A percentile compares a stretch with the other conserved stretches of the same genome.
These are phyloP conservation scores for Apomyelois bistriatella DNA, from an alignment of 2,888 invertebrate genomes.

Conservation along the genomic window DNA sequence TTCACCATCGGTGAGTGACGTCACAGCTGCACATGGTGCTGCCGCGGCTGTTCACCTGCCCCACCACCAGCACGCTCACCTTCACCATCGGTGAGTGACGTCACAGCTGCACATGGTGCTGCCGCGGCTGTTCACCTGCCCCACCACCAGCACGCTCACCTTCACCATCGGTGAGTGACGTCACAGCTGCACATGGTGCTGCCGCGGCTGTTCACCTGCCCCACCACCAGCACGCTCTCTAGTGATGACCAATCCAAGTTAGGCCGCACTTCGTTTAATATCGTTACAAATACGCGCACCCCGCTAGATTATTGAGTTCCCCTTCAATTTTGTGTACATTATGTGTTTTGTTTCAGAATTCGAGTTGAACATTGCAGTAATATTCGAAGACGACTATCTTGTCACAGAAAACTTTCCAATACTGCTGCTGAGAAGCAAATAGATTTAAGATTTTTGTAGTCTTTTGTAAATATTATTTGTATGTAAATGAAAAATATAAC, in stretches of 20 bases:
- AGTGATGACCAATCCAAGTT: too few species aligned
- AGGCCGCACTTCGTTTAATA: too few species aligned
- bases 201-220: constrained; percentile 83
- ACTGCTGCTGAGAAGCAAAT: constrained; percentile 53
- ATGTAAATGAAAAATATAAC: neutral
- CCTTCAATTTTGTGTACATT: too few species aligned
- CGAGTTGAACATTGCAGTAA: constrained; percentile 94
- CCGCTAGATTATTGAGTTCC: too few species aligned
- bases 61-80: constrained; percentile 91
- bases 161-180: too few species aligned
- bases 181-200: too few species aligned
- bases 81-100: too few species aligned
- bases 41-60: constrained; percentile 83
- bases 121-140: constrained; percentile 83
- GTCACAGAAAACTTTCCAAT: constrained; percentile 97
- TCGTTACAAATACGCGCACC: too few species aligned
- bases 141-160: constrained; percentile 91
- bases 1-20: constrained; percentile 89
- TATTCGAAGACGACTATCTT: constrained; percentile 95
- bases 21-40: too few species aligned
- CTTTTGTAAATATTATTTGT: neutral
- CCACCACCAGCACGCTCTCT: constrained; percentile 91
- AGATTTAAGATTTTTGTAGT: neutral
- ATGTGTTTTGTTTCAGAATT: constrained; percentile 89
- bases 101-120: too few species aligned